Conservation (phyloP, 2,797 vertebrate genomes). For the Tauraco hartlaubi region DNA sequence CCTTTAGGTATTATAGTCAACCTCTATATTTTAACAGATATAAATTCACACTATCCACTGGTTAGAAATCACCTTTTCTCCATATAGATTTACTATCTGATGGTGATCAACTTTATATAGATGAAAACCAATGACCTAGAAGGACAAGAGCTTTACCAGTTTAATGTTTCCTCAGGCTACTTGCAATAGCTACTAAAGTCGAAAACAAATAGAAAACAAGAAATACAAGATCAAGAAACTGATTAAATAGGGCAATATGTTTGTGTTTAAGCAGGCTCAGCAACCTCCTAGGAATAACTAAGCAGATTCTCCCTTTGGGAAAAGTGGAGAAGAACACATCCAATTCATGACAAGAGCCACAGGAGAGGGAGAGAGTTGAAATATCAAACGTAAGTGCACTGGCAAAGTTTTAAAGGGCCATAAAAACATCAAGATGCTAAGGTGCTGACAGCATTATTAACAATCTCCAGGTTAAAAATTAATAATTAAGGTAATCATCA, state of each 20-base stretch:
- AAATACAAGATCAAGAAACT: constrained; percentile 45
- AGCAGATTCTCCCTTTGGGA: not conserved
- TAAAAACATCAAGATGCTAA: not conserved
- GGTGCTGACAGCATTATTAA: not conserved
- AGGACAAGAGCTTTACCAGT: not conserved
- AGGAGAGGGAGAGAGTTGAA: not conserved
- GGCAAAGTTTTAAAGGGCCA: not conserved
- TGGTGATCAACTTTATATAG: constrained; percentile 9
- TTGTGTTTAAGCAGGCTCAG: constrained; percentile 42
- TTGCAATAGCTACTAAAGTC: not conserved
- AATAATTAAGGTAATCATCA: not conserved
- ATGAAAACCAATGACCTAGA: constrained; percentile 28
- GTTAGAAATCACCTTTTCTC: constrained; percentile 7
- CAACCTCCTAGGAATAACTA: constrained; percentile 25
- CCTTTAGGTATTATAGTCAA: not conserved
- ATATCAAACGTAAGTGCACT: not conserved
- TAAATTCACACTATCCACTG: not conserved
- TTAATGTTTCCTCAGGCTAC: constrained; percentile 23
- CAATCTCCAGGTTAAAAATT: not conserved
- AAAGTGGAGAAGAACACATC: not conserved
- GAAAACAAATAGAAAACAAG: constrained; percentile 50
- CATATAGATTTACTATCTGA: constrained; percentile 4
- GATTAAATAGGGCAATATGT: constrained; percentile 47
- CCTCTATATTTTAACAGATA: not conserved
- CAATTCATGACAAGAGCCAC: not conserved